Evolutionary conservation across 1,140 invertebrate species (phyloP), one percentile per base, ranked within the genome.

Genomic region (Pomacea maculata): DNA sequence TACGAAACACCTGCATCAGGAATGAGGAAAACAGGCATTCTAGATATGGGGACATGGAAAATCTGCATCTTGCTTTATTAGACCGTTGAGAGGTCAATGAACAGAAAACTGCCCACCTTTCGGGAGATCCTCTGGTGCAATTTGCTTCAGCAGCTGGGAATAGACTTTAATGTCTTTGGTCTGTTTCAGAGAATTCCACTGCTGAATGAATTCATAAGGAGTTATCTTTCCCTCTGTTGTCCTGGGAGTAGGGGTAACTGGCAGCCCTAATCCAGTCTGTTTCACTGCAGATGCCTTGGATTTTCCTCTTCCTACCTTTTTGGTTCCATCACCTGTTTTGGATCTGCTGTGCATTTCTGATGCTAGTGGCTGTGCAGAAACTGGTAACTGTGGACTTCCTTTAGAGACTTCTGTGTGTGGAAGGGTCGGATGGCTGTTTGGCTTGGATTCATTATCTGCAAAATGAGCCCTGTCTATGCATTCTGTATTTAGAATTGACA

Each of bases 151-250:
- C 15, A 91, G 86, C 55, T 88, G 86, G 64, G 87, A 86, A 83
- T 89, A 90, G 2, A 85, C 85, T 78, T 88, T 75, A 55, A 87
- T 78, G 17, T 86, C 84, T n/a, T 86, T 80, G 34, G 84, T 75
- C 19, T 83, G 82, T 75, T 89, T 91, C 61, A 91, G 67, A 0
- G 88, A 86, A 76, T 89, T 89, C 90, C 90, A 91, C 3, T 89
- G 89, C 74, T 88, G 86, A 11, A 89, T 86, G 80, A 91, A 91
- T 80, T 90, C 90, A 83, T 88, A 91, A 17, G 90, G 90, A 17
- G 88, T 90, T 6, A 85, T 85, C 73, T 89, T 90, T 75, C 85
- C 84, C n/a, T 89, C 65, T n/a, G 45, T 45, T 65, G 76, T 83
- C 25, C 55, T 85, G n/a, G 57, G 83, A 7, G 85, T 82, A n/a